A percentile compares a stretch with the other conserved stretches of the same genome.
These are phyloP conservation scores for Invenusta paracnida DNA, from an alignment of 2,888 invertebrate species.

Conservation along the genomic window DNA sequence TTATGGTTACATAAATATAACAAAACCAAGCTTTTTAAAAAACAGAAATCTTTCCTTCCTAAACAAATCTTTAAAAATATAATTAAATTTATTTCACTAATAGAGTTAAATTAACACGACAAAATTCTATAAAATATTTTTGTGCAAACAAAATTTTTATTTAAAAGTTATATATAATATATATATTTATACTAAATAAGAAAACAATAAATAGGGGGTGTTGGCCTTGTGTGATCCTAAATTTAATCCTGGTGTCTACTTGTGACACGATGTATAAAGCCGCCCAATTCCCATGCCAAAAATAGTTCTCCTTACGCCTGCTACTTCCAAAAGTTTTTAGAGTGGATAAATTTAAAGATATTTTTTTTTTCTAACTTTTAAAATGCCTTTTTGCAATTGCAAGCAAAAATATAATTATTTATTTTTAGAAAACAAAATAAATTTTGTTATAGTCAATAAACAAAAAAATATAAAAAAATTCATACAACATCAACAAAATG, in stretches of 20 bases:
- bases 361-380: neutral
- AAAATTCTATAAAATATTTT: neutral
- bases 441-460: conserved; percentile 71
- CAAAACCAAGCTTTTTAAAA: too few relatives aligned
- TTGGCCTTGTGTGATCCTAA: neutral
- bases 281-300: neutral
- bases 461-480: conserved; percentile 66
- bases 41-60: too few relatives aligned
- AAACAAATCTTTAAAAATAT: too few relatives aligned
- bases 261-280: neutral
- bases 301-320: neutral
- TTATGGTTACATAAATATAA: too few relatives aligned
- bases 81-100: neutral
- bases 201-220: neutral
- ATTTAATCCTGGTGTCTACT: neutral
- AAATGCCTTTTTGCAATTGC: neutral
- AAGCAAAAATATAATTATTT: neutral
- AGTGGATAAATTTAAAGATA: neutral
- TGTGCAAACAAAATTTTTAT: neutral
- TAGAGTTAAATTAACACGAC: too few relatives aligned
- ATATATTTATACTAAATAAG: neutral
- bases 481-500: conserved; percentile 70
- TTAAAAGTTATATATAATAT: neutral
- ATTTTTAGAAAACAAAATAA: conserved; percentile 48
- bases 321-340: neutral